Base-by-base conservation (phyloP, 2,888 invertebrate species). In the Brachyopa scutellaris region DNA sequence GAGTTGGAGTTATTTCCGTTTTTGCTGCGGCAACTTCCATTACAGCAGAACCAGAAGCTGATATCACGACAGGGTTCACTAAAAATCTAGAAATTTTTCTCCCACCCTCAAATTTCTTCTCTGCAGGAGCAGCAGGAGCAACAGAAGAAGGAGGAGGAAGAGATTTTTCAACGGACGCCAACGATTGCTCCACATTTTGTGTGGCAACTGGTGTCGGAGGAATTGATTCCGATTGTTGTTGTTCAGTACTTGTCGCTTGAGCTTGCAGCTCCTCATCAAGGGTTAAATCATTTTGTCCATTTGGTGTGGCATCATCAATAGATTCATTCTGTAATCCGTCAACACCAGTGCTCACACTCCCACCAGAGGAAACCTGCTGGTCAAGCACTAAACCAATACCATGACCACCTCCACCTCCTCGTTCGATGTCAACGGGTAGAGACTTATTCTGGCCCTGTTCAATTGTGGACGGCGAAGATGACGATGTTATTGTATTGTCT, bases 11-110 rank as follows among this genome's bases (percentile, higher is more conserved):
- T 55, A 61, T 85, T 9, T 86, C 21, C 76, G 80, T 23, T 84
- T 85, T 36, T 79, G 85, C 38, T 69, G 29, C 69, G 80, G 86
- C 57, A 78, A 69, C 85, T 73, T 70, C 86, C 45, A 84, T 49
- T 13, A 67, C 72, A 87, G 94, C 94, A 2, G 69, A 69, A 21
- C 67, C 80, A 23, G 57, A 84, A 1, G 72, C 70, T 5, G 85
- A 70, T 9, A 85, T 62, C 29, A 94, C 92, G 1, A 96, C 95
- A 17, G 96, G 95, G 89, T 95, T 96, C 85, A 96, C 95, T 88
- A 95, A 92, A 90, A 96, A 96, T 70, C 96, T 91, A 26, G 96
- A 96, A 86, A 96, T 95, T 89, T 96, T 96, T 74, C 95, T 91
- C 38, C 92, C 92, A 51, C 93, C 93, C 85, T 93, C 93, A 6